Evolutionary conservation across 2,113 vertebrate genomes (phyloP).

Genomic region (Myrmecophaga tridactyla): DNA sequence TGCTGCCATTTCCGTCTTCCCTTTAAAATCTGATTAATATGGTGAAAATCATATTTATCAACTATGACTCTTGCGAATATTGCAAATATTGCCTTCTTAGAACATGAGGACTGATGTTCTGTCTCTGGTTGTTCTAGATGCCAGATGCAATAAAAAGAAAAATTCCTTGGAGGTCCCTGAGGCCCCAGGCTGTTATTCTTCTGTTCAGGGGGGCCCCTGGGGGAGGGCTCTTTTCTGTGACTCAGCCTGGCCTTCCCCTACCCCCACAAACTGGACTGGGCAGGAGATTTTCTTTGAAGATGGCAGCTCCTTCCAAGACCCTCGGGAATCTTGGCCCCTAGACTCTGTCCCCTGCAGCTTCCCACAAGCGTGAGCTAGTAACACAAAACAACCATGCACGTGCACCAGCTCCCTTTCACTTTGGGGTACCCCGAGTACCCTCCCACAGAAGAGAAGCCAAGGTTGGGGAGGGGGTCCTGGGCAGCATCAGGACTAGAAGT

Average conservation of each 20-base stretch:
- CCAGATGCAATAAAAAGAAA: neutral
- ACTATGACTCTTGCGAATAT: neutral
- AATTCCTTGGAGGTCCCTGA: accelerated
- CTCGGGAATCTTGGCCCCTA: neutral
- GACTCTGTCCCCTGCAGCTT: neutral
- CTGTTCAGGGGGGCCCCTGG: neutral
- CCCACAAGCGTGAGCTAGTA: neutral
- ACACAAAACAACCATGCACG: accelerated
- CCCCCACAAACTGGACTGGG: neutral
- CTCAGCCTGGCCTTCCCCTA: neutral
- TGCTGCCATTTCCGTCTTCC: neutral
- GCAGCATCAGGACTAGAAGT: neutral
- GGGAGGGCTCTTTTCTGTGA: neutral
- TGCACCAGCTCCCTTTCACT: too few species aligned
- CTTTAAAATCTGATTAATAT: neutral
- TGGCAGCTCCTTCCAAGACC: neutral
- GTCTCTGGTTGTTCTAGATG: neutral
- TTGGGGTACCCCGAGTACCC: neutral
- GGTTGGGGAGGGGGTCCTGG: neutral
- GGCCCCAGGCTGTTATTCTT: neutral
- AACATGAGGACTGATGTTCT: neutral
- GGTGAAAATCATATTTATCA: neutral
- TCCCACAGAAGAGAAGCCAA: neutral
- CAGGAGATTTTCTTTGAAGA: neutral
- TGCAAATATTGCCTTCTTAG: neutral